Evolutionary conservation across 2,113 vertebrate species (phyloP), one percentile per base, ranked within the genome.

Genomic region (Xiphophorus couchianus): DNA sequence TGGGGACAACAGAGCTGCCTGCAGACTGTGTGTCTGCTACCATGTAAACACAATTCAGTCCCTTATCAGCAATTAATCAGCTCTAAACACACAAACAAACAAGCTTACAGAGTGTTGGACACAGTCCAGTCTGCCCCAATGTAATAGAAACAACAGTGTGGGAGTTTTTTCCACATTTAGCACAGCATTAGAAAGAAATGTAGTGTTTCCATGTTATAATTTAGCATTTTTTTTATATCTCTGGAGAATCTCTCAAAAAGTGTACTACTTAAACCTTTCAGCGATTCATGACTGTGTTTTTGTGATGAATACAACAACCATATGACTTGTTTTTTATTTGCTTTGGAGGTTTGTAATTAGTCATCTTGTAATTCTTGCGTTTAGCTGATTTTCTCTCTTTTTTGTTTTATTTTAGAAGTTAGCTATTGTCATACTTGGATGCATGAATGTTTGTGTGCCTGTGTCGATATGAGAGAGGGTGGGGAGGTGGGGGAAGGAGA

Each of bases 31-130:
- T 69, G 82, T 80, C 84, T 84, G 84, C 84, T 42, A 74, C 83
- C 90, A 67, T 76, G 72, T 64, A 86, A 89, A 91, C 83, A 91
- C 69, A 80, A 80, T 85, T 78, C 82, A 86, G 69, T 67, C 65
- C 72, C 77, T 85, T 88, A 88, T 84, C 78, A 66, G 75, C 58
- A 76, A 86, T 80, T 73, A 71, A 84, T 85, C 70, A 61, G 54
- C 69, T 74, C 74, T 82, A 88, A 91, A 89, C 66, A 90, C 51
- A 74, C 77, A 89, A 85, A 86, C 80, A 86, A 89, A 86, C 73
- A 88, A 64, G 67, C 71, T 76, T 66, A 33, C 66, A 66, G 77
- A 64, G n/a, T 62, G 79, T 19, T 72, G 66, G 64, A 42, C 61
- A 77, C 31, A 65, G 71, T 89, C 67, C 64, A 70, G 51, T 69